phyloP scores from a whole-genome alignment of 2,888 invertebrate genomes.

The Corythucha ciliata region DNA sequence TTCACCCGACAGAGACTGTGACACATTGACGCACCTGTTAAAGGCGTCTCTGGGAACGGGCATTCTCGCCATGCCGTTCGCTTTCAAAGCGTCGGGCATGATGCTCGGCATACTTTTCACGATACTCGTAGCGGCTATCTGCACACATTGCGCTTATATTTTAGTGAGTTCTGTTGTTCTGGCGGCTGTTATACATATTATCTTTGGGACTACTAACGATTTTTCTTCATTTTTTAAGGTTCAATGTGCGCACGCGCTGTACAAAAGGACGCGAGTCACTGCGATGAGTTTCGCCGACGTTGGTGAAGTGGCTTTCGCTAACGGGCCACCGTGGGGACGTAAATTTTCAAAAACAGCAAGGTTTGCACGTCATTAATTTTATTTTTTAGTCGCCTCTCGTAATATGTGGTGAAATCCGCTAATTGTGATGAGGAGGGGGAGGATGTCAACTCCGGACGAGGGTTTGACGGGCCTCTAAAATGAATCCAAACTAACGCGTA shows the following conservation, averaged over 20 bases:
- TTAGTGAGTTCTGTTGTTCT: constrained; percentile 52
- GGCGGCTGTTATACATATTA: constrained; percentile 1
- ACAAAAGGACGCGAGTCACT: constrained; percentile 58
- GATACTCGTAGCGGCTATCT: constrained; percentile 73
- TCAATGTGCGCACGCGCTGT: constrained; percentile 71
- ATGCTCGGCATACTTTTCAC: constrained; percentile 74
- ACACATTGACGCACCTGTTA: constrained; percentile 84
- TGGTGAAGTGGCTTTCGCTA: constrained; percentile 66
- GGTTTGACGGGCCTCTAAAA: too few species aligned
- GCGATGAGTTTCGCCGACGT: constrained; percentile 80
- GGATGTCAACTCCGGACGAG: too few species aligned
- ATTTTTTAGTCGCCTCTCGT: too few species aligned
- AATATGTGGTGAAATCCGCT: too few species aligned
- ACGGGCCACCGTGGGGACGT: constrained; percentile 62
- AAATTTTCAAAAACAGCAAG: constrained; percentile 55
- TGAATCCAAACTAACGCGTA: too few species aligned
- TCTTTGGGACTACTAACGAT: constrained; percentile 3
- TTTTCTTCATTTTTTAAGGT: constrained; percentile 53
- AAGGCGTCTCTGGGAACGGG: constrained; percentile 96
- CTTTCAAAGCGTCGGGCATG: constrained; percentile 80
- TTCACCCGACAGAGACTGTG: constrained; percentile 61
- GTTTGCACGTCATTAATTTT: too few species aligned
- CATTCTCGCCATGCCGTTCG: constrained; percentile 87
- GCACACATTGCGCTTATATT: constrained; percentile 91
- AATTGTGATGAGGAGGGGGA: too few species aligned